Percentiles rank a stretch among this genome's conserved stretches.
These are phyloP conservation scores for Ptilorrhoa leucosticta DNA, from an alignment of 2,113 vertebrate species.

Conservation along the genomic window DNA sequence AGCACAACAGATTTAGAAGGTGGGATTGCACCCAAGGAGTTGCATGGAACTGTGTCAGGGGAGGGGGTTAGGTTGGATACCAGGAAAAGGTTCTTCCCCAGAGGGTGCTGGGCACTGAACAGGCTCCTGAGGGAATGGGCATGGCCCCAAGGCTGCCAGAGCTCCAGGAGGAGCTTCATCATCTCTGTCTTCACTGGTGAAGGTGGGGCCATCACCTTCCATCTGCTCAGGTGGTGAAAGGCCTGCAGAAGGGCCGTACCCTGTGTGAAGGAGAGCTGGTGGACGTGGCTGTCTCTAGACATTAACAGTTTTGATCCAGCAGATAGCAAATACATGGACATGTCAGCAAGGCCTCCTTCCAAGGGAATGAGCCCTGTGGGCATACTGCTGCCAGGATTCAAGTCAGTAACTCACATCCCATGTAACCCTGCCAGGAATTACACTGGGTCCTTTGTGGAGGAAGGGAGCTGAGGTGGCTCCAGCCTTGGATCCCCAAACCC, in stretches of 20 bases:
- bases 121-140: background rate
- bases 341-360: background rate
- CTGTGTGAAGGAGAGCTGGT: background rate
- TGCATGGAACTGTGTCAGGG: background rate
- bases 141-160: background rate
- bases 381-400: background rate
- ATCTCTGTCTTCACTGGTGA: background rate
- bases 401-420: background rate
- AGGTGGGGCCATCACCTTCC: background rate
- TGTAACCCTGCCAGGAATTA: background rate
- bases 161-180: background rate
- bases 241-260: background rate
- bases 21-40: background rate
- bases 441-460: background rate
- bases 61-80: background rate
- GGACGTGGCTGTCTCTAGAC: accelerated
- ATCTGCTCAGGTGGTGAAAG: background rate
- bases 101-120: background rate
- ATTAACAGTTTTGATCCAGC: accelerated
- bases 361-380: background rate
- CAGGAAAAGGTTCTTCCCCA: background rate
- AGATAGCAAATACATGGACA: too few species aligned
- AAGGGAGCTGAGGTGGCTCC: background rate
- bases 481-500: background rate
- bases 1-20: background rate